Evolutionary conservation across 2,113 vertebrate species (phyloP).

Genomic region (Tauraco erythrolophus): DNA sequence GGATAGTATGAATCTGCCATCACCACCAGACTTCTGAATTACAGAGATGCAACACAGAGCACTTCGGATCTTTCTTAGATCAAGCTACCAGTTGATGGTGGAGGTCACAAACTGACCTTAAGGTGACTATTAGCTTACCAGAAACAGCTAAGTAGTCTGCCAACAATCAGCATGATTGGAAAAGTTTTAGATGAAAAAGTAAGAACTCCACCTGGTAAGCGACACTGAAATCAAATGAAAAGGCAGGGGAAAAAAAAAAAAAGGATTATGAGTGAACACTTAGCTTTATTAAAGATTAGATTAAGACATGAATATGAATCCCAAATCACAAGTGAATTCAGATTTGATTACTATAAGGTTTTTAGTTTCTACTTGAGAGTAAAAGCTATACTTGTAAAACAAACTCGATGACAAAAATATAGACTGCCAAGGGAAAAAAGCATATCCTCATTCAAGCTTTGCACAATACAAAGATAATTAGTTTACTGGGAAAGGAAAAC

Average conservation of each 20-base stretch:
- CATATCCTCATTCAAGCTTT: not conserved
- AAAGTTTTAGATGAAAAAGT: not conserved
- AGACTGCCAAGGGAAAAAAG: not conserved
- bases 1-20: not conserved
- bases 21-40: not conserved
- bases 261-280: not conserved
- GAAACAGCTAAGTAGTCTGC: not conserved
- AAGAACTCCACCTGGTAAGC: not conserved
- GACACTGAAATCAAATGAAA: not conserved
- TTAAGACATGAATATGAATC: not conserved
- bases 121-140: not conserved
- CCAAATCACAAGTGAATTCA: not conserved
- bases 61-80: not conserved
- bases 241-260: not conserved
- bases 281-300: not conserved
- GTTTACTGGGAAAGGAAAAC: not conserved
- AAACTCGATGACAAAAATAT: conserved; percentile 23
- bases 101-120: not conserved
- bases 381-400: not conserved
- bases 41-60: not conserved
- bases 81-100: not conserved
- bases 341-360: not conserved
- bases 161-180: not conserved
- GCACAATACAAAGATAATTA: not conserved
- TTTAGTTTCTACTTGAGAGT: not conserved